Percentiles rank a stretch among this genome's conserved stretches.
These are phyloP conservation scores for Pedicia rivosa DNA, from an alignment of 2,888 invertebrate species.

Conservation along the genomic window DNA sequence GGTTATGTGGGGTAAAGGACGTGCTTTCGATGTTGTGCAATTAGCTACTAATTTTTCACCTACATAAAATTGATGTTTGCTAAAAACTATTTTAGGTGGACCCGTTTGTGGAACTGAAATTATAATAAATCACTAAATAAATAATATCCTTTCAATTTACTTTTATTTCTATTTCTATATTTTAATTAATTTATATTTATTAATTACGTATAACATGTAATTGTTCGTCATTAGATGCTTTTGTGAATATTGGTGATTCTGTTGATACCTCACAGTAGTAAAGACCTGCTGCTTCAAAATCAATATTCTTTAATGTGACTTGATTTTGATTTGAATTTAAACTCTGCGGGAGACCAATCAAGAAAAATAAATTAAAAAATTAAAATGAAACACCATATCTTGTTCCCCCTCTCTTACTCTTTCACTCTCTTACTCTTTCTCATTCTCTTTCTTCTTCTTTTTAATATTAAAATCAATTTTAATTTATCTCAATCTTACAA, in stretches of 20 bases:
- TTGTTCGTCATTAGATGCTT: constrained; percentile 59
- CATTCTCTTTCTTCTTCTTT: too few species aligned
- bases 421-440: too few species aligned
- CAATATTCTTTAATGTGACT: constrained; percentile 51
- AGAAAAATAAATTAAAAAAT: neutral
- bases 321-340: constrained; percentile 34
- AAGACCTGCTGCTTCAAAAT: constrained; percentile 60
- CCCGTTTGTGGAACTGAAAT: constrained; percentile 39
- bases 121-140: neutral
- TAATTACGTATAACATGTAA: constrained; percentile 66
- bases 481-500: too few species aligned
- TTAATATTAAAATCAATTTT: too few species aligned
- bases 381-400: neutral
- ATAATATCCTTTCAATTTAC: neutral
- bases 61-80: constrained; percentile 41
- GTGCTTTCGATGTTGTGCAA: constrained; percentile 49
- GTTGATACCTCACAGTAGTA: constrained; percentile 73
- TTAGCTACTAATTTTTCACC: constrained; percentile 51
- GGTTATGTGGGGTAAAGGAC: constrained; percentile 51
- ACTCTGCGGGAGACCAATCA: too few species aligned
- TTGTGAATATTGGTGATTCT: constrained; percentile 67
- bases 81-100: constrained; percentile 47
- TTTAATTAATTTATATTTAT: neutral
- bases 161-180: neutral
- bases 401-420: too few species aligned